Conservation (phyloP, 92 coral and sea anemone species). For the Muricea muricata region DNA sequence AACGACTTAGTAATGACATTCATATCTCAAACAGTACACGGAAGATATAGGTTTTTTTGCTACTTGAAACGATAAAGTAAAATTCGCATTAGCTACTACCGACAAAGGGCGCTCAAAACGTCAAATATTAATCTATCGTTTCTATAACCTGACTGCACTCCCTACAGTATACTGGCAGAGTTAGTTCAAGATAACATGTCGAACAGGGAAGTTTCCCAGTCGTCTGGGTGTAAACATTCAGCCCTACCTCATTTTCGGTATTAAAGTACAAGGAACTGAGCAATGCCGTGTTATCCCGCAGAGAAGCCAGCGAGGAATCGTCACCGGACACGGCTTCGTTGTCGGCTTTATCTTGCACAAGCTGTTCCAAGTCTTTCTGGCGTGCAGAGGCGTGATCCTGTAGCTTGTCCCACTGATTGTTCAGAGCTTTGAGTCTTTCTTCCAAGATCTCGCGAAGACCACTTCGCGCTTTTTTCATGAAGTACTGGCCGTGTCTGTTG, state of each 20-base stretch:
- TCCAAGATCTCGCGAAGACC: constrained; percentile 87
- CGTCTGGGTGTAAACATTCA: background rate
- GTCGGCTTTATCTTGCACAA: constrained; percentile 62
- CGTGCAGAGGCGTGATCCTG: constrained; percentile 80
- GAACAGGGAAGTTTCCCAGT: too few species aligned
- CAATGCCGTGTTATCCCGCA: constrained; percentile 85
- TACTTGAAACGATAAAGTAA: too few species aligned
- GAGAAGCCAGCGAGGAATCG: constrained; percentile 58
- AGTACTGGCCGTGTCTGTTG: constrained; percentile 79
- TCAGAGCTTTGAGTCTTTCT: constrained; percentile 84
- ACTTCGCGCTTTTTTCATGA: constrained; percentile 74
- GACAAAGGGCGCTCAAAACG: too few species aligned
- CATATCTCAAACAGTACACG: too few species aligned
- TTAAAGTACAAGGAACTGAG: constrained; percentile 77
- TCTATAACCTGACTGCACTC: too few species aligned
- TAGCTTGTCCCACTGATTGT: constrained; percentile 87
- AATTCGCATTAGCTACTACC: too few species aligned
- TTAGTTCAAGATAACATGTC: too few species aligned
- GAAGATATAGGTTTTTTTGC: too few species aligned
- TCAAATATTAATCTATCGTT: too few species aligned
- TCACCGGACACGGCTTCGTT: constrained; percentile 26
- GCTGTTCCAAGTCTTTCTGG: constrained; percentile 81
- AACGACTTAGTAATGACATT: too few species aligned
- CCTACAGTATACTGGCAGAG: too few species aligned
- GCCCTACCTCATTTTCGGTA: constrained; percentile 24